Conservation (phyloP, 2,797 vertebrate species). For the Octomys mimax region DNA sequence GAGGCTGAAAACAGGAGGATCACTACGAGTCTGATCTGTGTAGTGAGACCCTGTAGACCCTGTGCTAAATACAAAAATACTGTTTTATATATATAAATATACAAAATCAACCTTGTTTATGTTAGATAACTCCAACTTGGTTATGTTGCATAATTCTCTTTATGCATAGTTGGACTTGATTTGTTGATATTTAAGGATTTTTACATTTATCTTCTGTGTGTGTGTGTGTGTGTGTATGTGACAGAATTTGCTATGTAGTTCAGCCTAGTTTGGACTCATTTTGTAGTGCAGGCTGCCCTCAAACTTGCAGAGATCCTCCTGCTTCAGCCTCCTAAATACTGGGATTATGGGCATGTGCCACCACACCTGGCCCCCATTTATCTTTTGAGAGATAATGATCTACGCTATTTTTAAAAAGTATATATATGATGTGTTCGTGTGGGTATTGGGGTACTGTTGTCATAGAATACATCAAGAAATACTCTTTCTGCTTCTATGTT, state of each 20-base stretch:
- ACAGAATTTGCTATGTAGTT: too few species aligned
- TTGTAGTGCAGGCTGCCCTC: too few species aligned
- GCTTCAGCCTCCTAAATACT: too few species aligned
- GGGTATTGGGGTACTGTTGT: not conserved
- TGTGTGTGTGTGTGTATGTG: too few species aligned
- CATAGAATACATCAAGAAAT: not conserved
- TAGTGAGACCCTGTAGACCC: too few species aligned
- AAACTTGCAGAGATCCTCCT: too few species aligned
- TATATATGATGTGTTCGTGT: not conserved
- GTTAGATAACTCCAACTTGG: not conserved
- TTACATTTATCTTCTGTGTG: not conserved
- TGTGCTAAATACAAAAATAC: too few species aligned
- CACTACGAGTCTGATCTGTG: too few species aligned
- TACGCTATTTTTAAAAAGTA: not conserved
- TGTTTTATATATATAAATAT: not conserved
- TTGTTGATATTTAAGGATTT: not conserved
- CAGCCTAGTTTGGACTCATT: too few species aligned
- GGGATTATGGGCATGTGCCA: too few species aligned
- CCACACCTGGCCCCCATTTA: not conserved
- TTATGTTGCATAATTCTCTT: not conserved
- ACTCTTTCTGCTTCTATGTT: not conserved
- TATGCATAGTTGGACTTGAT: not conserved
- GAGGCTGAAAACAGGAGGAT: too few species aligned
- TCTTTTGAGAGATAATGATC: not conserved
- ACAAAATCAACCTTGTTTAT: not conserved